phyloP scores from a whole-genome alignment of 2,797 vertebrate genomes.

The Lutjanus campechanus region DNA sequence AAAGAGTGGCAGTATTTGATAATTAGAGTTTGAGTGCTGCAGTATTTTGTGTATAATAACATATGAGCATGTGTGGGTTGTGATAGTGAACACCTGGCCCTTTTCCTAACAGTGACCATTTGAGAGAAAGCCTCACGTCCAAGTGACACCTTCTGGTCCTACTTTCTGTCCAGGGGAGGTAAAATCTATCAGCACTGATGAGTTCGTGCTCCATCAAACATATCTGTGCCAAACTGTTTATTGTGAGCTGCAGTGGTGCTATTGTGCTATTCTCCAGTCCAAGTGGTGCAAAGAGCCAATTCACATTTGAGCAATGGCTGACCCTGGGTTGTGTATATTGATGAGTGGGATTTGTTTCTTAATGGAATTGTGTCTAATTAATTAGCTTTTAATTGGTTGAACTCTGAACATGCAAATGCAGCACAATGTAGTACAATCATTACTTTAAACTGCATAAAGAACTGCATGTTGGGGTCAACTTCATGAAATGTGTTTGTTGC shows the following conservation, averaged over 20 bases:
- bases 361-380: slow-evolving; percentile 91
- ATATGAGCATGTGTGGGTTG: slow-evolving; percentile 9
- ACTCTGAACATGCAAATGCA: slow-evolving; percentile 87
- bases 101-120: slow-evolving; percentile 33
- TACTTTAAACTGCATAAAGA: slow-evolving; percentile 78
- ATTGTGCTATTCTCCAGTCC: slow-evolving; percentile 79
- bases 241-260: slow-evolving; percentile 71
- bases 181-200: slow-evolving; percentile 82
- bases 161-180: slow-evolving; percentile 68
- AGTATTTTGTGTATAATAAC: background rate
- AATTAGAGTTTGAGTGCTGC: slow-evolving; percentile 2
- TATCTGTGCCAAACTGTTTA: slow-evolving; percentile 72
- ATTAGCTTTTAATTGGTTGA: slow-evolving; percentile 90
- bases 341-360: slow-evolving; percentile 88
- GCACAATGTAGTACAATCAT: slow-evolving; percentile 82
- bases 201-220: slow-evolving; percentile 75
- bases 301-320: slow-evolving; percentile 82
- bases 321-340: slow-evolving; percentile 87
- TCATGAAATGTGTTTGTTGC: slow-evolving; percentile 70
- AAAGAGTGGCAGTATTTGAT: slow-evolving; percentile 15
- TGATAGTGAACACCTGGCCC: slow-evolving; percentile 25
- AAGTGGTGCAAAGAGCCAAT: slow-evolving; percentile 75
- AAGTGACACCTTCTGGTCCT: slow-evolving; percentile 47
- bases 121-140: slow-evolving; percentile 49
- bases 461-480: slow-evolving; percentile 65